Percentiles rank a stretch among this genome's conserved stretches.
These are phyloP conservation scores for Tricholauxania praeusta DNA, from an alignment of 2,888 invertebrate species.

Conservation along the genomic window DNA sequence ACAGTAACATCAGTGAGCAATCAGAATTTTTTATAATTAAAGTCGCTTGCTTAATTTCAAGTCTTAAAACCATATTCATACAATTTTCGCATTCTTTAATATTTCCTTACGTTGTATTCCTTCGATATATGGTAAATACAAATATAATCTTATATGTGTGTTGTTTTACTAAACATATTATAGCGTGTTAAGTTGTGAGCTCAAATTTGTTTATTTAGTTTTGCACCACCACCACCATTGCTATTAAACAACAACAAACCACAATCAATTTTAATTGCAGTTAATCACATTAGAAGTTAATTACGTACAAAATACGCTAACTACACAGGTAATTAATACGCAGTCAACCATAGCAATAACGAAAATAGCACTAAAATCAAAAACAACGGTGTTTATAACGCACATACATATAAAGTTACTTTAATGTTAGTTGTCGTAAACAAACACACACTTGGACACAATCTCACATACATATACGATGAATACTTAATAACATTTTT, in stretches of 20 bases:
- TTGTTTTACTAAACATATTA: not conserved
- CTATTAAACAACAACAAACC: not conserved
- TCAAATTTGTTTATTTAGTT: too few relatives aligned
- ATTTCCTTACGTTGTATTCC: not conserved
- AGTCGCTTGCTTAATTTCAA: too few relatives aligned
- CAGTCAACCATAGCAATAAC: not conserved
- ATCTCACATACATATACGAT: too few relatives aligned
- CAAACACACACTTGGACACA: too few relatives aligned
- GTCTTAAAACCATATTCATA: not conserved
- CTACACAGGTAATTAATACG: not conserved
- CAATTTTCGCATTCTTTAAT: not conserved
- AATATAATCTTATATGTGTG: not conserved
- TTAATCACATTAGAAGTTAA: conserved; percentile 10
- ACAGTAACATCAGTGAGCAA: not conserved
- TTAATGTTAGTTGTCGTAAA: too few relatives aligned
- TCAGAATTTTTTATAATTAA: too few relatives aligned
- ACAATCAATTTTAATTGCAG: conserved; percentile 5
- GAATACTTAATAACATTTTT: too few relatives aligned
- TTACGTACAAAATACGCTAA: conserved; percentile 4
- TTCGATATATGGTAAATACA: not conserved
- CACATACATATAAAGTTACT: too few relatives aligned
- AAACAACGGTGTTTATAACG: too few relatives aligned
- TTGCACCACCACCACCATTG: not conserved
- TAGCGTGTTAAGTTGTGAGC: too few relatives aligned
- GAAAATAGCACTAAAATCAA: not conserved